Percentiles rank a stretch among this genome's conserved stretches.
phyloP scores from a whole-genome alignment of 2,113 vertebrate genomes.

The Grammomys dolichurus region DNA sequence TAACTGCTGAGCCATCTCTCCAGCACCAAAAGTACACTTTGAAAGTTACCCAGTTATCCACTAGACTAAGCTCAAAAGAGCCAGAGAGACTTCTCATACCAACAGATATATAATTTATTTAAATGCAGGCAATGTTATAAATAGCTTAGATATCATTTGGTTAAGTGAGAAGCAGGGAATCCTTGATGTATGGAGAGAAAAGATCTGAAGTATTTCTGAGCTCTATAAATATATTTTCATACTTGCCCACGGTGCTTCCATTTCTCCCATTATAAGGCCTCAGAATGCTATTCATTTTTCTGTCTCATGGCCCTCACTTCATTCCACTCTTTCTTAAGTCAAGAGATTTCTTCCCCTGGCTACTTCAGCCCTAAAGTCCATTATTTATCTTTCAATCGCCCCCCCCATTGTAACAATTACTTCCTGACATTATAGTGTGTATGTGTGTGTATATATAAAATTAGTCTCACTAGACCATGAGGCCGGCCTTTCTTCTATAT shows the following conservation, averaged over 20 bases:
- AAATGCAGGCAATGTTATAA: constrained; percentile 23
- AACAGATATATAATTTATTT: neutral
- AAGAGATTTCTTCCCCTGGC: neutral
- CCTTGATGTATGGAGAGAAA: neutral
- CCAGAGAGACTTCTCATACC: neutral
- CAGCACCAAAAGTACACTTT: neutral
- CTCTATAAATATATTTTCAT: constrained; percentile 12
- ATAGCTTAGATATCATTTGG: neutral
- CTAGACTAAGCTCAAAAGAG: neutral
- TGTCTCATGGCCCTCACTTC: neutral
- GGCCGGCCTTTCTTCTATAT: neutral
- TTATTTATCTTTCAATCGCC: neutral
- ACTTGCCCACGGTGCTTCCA: neutral
- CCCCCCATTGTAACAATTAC: neutral
- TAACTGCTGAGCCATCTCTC: too few species aligned
- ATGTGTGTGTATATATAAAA: neutral
- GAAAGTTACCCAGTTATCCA: neutral
- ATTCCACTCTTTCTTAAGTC: neutral
- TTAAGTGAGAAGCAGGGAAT: constrained; percentile 37
- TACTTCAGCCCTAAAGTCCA: neutral
- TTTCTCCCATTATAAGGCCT: neutral
- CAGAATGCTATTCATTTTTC: neutral
- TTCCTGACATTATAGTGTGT: neutral
- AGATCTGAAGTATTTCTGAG: neutral
- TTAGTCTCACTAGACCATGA: constrained; percentile 9